Evolutionary conservation across 2,888 invertebrate species (phyloP), one percentile per base, ranked within the genome.

Genomic region (Xestia c-nigrum): DNA sequence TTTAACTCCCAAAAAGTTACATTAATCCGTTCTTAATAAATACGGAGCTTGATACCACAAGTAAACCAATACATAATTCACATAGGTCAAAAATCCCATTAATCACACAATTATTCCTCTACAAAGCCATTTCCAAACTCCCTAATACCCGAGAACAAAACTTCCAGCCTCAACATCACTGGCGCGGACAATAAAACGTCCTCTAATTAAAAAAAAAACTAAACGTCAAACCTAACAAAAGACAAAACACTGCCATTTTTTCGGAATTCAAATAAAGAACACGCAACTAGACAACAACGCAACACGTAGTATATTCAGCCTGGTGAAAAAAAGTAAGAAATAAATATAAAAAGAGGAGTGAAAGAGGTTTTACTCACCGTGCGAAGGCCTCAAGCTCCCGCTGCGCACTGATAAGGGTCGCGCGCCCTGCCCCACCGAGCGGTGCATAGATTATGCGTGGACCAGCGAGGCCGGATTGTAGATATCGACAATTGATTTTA

Each of bases 351-450:
- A 64, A 66, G 12, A 21, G 57, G 21, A 55, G 14, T 16, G 6
- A 38, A 31, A 21, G 74, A 75, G 78, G 61, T 74, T 55, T 5
- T 78, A 87, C 87, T 87, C 67, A 87, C 87, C 87, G 88, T 85
- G 85, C 85, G 88, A 72, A 74, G 74, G 74, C 76, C 40, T 40
- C 87, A 76, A 84, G 86, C 86, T 88, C 85, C 71, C 78, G 72
- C 87, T 87, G 88, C 88, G 88, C 87, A 88, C 88, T 88, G 88
- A 88, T 89, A 89, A 88, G 84, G 78, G 81, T 71, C 73, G 87
- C 82, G 72, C 82, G 85, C 85, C 88, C 85, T 83, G 76, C 85
- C 79, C 84, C 83, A 78, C 67, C 76, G 83, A 78, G 72, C 83
- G 84, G 83, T 84, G 86, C 87, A 87, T 87, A 88, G 86, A 88